A percentile compares a stretch with the other conserved stretches of the same genome.
Conservation (phyloP, 2,888 invertebrate genomes). For the Nymphalis urticae region DNA sequence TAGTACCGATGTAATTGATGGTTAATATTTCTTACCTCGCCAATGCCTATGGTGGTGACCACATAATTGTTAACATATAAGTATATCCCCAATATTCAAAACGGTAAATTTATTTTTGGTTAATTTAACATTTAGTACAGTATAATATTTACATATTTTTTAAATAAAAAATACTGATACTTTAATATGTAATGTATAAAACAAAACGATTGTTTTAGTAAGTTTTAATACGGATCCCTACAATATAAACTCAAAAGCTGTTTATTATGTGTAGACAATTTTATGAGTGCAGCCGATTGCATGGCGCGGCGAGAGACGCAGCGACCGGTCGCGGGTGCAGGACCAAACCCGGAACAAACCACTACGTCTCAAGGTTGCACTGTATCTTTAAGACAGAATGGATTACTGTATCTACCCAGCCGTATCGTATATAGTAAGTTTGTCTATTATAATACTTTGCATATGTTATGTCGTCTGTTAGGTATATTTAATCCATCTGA, state of each 20-base stretch:
- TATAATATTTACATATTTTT: too few relatives aligned
- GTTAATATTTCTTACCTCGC: too few relatives aligned
- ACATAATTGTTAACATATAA: too few relatives aligned
- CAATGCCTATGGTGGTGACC: too few relatives aligned
- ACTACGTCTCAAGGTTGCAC: slow-evolving; percentile 67
- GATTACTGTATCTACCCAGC: slow-evolving; percentile 43
- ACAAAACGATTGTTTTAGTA: not conserved
- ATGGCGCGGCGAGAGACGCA: slow-evolving; percentile 23
- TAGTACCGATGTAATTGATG: too few relatives aligned
- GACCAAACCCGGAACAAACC: slow-evolving; percentile 72
- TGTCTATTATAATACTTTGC: not conserved
- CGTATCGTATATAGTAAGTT: slow-evolving; percentile 8
- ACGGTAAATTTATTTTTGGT: too few relatives aligned
- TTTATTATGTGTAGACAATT: slow-evolving; percentile 23
- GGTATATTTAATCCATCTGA: not conserved
- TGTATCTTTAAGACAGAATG: slow-evolving; percentile 59
- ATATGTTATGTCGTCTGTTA: not conserved
- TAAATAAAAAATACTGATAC: too few relatives aligned
- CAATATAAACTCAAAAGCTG: slow-evolving; percentile 2
- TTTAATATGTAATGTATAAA: too few relatives aligned
- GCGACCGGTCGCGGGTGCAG: slow-evolving; percentile 62
- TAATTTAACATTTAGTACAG: too few relatives aligned
- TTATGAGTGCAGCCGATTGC: slow-evolving; percentile 33
- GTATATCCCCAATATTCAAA: too few relatives aligned
- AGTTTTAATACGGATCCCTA: not conserved